Base-by-base conservation (phyloP, 2,113 vertebrate genomes). In the Cephalopholis sonnerati region DNA sequence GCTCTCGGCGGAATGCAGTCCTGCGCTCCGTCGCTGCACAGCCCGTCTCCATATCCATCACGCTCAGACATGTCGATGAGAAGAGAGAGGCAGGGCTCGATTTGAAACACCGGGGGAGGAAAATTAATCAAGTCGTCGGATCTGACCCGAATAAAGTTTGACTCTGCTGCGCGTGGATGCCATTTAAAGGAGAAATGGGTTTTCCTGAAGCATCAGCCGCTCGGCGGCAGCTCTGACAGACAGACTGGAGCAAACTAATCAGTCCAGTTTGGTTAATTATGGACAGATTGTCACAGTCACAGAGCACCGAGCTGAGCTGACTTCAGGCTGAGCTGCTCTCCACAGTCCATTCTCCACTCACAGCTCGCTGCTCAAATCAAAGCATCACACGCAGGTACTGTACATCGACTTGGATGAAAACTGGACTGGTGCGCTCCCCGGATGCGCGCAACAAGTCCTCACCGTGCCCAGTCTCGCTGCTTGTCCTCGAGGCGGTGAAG, bases 361-460 rank as follows among this genome's bases (percentile, higher is more conserved):
- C n/a, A 12, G 53, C 41, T 46, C 74, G 2, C 64, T 17, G 67
- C 25, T 57, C 10, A 65, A 90, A 89, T 83, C 89, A 77, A 29
- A 91, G 85, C 88, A 83, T 77, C 86, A 41, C 69, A 39, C 15
- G 83, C 87, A 82, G 77, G 74, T 61, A 62, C 74, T 22, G 67
- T 8, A 15, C 48, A 15, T 12, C 46, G 73, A 82, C 72, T 72
- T 78, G 74, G 77, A 85, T 2, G 66, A 17, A 48, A 63, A 27
- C 68, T 46, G 74, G 65, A 74, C 74, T 62, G 41, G 79, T 74
- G 86, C 57, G 83, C 82, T 54, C 84, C 72, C 70, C 41, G 51
- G 57, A 87, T 86, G 93, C 74, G 90, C 84, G 94, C 94, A 96
- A 95, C 94, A 95, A 94, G 94, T 96, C 91, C 32, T 72, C 62